A percentile compares a stretch with the other conserved stretches of the same genome.
phyloP scores from a whole-genome alignment of 2,797 vertebrate genomes.

The Leptoclinus maculatus region DNA sequence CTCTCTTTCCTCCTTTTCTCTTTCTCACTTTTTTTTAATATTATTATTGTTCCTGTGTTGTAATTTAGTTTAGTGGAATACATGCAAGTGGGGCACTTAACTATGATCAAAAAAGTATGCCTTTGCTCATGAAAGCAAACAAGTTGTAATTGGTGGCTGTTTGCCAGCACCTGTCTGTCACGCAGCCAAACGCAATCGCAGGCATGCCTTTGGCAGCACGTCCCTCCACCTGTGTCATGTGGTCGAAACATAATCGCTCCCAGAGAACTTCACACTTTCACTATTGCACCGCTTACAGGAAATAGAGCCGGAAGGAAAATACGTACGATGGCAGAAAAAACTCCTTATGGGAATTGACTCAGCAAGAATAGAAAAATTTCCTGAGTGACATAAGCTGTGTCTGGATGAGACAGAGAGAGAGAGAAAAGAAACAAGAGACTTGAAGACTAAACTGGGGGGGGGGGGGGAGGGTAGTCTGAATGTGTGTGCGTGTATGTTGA shows the following conservation, averaged over 20 bases:
- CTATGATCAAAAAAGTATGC: neutral
- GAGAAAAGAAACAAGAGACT: neutral
- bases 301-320: conserved; percentile 65
- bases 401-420: conserved; percentile 5
- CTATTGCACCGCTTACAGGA: conserved; percentile 66
- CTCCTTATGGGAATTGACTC: conserved; percentile 65
- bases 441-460: neutral
- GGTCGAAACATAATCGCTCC: conserved; percentile 7
- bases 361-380: conserved; percentile 60
- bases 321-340: conserved; percentile 46
- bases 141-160: neutral
- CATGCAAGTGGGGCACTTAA: no score
- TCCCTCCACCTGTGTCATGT: conserved; percentile 43
- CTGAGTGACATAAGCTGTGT: conserved; percentile 59
- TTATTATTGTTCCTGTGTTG: neutral
- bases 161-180: conserved; percentile 27
- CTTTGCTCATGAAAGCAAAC: neutral
- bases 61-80: neutral
- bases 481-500: conserved; percentile 2
- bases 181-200: conserved; percentile 26
- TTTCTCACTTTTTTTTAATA: neutral
- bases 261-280: conserved; percentile 62
- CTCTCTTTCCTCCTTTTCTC: conserved; percentile 34
- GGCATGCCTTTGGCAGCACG: conserved; percentile 38
- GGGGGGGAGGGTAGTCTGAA: neutral